Conservation (phyloP, 2,797 vertebrate genomes). For the Lemur catta region DNA sequence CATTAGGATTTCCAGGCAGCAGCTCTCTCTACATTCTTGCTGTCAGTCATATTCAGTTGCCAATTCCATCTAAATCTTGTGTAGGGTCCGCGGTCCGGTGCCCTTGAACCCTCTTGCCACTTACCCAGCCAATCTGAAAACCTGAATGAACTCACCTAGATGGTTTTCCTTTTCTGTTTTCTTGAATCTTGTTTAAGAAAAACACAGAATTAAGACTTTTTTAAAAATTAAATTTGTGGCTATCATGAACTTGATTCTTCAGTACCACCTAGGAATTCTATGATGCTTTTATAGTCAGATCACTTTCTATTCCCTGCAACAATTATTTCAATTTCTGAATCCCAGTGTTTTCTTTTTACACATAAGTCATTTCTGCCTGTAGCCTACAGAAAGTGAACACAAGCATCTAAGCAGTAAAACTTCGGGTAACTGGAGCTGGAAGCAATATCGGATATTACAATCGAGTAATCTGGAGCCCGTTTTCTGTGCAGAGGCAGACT, state of each 20-base stretch:
- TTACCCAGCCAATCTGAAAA: not conserved
- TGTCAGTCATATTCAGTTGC: not conserved
- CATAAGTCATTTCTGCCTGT: not conserved
- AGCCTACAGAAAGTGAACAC: not conserved
- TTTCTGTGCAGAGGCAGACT: not conserved
- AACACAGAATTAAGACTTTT: not conserved
- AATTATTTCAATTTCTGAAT: not conserved
- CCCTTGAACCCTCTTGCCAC: not conserved
- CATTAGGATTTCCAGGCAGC: not conserved
- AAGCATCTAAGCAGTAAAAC: not conserved
- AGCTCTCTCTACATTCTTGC: not conserved
- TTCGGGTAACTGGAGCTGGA: not conserved
- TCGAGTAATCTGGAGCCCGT: not conserved
- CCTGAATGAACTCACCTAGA: not conserved
- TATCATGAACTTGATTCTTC: not conserved
- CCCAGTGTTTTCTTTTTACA: not conserved
- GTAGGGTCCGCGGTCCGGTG: not conserved
- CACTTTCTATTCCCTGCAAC: not conserved
- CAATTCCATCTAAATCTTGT: not conserved
- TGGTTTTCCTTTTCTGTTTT: not conserved
- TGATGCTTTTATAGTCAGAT: not conserved
- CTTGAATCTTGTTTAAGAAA: constrained; percentile 10
- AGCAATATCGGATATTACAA: not conserved
- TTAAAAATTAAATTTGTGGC: not conserved
- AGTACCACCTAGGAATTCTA: not conserved